Conservation (phyloP, 1,140 invertebrate species). For the Bombus ignitus region DNA sequence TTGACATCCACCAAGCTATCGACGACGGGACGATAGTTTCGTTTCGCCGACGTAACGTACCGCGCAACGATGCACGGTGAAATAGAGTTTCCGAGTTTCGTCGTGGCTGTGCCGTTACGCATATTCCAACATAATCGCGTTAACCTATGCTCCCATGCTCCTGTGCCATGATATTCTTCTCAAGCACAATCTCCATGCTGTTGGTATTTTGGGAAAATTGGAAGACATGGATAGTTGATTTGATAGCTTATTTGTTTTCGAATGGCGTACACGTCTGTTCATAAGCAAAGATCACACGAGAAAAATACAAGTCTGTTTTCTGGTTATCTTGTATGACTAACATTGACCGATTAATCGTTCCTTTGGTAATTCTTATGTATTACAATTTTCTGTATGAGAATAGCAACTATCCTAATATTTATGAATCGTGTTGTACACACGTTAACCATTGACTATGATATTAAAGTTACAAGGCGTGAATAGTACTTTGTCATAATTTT, state of each 20-base stretch:
- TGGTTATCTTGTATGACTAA: no score
- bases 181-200: not conserved
- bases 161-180: not conserved
- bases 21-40: not conserved
- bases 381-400: no score
- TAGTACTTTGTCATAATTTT: not conserved
- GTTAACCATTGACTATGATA: not conserved
- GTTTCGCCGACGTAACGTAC: no score
- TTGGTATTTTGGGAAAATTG: not conserved
- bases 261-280: not conserved
- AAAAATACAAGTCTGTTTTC: no score
- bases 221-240: not conserved
- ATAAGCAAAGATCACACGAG: not conserved
- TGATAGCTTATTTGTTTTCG: not conserved
- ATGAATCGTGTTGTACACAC: no score
- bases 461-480: not conserved
- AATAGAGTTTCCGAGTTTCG: conserved; percentile 52
- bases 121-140: conserved; percentile 33
- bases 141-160: not conserved
- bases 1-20: conserved; percentile 25
- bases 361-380: no score
- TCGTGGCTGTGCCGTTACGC: conserved; percentile 36
- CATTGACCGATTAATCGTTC: no score
- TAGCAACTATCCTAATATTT: no score
- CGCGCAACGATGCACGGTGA: conserved; percentile 3